phyloP scores from a whole-genome alignment of 2,113 vertebrate genomes.

The Catharus fuscescens region DNA sequence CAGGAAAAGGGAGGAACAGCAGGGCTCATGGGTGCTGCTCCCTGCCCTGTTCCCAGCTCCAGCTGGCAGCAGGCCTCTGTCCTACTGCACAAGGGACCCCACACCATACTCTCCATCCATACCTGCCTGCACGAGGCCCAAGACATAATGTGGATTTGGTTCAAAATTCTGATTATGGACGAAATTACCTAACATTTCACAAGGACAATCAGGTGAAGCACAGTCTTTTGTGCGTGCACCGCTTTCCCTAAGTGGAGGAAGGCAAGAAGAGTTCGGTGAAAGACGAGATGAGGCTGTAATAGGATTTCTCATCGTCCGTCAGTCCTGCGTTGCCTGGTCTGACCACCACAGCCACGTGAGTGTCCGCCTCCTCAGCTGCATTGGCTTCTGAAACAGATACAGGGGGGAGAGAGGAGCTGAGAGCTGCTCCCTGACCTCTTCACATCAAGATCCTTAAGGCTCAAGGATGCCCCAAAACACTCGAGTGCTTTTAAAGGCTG shows the following conservation, averaged over 20 bases:
- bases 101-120: neutral
- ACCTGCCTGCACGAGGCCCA: neutral
- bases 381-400: slow-evolving; percentile 84
- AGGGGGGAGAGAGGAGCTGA: slow-evolving; percentile 40
- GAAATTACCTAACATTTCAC: slow-evolving; percentile 43
- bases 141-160: neutral
- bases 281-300: slow-evolving; percentile 86
- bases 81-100: neutral
- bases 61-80: neutral
- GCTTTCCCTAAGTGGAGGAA: slow-evolving; percentile 71
- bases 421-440: neutral
- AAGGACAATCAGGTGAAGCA: neutral
- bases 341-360: slow-evolving; percentile 88
- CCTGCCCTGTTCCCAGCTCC: neutral
- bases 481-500: neutral
- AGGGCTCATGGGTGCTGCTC: neutral
- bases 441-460: neutral
- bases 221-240: neutral
- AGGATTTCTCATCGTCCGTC: slow-evolving; percentile 87
- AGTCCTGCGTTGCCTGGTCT: slow-evolving; percentile 92
- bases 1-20: neutral
- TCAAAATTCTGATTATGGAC: slow-evolving; percentile 35
- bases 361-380: slow-evolving; percentile 86
- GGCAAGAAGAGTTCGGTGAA: slow-evolving; percentile 86
- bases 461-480: neutral